phyloP scores from a whole-genome alignment of 2,113 vertebrate genomes.

The Silurus asotus region DNA sequence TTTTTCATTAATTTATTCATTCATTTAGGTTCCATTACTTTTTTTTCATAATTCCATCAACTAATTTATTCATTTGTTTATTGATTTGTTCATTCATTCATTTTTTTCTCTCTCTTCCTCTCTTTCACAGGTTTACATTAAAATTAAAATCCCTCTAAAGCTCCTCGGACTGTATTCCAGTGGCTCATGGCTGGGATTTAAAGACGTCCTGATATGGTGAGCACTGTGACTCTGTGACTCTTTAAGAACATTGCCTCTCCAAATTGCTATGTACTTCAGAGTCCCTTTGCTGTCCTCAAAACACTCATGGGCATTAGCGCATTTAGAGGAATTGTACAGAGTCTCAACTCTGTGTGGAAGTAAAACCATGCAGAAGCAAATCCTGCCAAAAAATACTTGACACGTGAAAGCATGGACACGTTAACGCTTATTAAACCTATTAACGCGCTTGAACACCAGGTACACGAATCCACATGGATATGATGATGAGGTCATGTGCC shows the following conservation, averaged over 20 bases:
- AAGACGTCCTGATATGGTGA: no score
- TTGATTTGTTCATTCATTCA: not conserved
- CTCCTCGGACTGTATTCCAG: not conserved
- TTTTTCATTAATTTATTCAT: no score
- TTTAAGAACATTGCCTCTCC: not conserved
- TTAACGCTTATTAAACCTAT: slow-evolving; percentile 57
- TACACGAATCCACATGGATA: not conserved
- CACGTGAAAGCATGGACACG: slow-evolving; percentile 54
- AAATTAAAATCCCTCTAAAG: no score
- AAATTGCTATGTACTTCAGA: not conserved
- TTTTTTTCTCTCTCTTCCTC: not conserved
- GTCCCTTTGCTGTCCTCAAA: not conserved
- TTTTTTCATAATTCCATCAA: no score
- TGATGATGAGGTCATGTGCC: no score
- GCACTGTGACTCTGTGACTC: not conserved
- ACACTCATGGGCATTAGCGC: slow-evolving; percentile 33
- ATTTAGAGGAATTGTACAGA: slow-evolving; percentile 19
- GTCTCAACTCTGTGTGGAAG: slow-evolving; percentile 52
- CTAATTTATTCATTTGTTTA: no score
- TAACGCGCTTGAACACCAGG: slow-evolving; percentile 23
- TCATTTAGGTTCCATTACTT: no score
- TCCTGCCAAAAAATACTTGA: slow-evolving; percentile 41
- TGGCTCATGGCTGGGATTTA: not conserved
- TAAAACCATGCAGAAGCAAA: slow-evolving; percentile 24
- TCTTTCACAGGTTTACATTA: not conserved